Evolutionary conservation across 2,797 vertebrate species (phyloP).

Genomic region (Mareca strepera): DNA sequence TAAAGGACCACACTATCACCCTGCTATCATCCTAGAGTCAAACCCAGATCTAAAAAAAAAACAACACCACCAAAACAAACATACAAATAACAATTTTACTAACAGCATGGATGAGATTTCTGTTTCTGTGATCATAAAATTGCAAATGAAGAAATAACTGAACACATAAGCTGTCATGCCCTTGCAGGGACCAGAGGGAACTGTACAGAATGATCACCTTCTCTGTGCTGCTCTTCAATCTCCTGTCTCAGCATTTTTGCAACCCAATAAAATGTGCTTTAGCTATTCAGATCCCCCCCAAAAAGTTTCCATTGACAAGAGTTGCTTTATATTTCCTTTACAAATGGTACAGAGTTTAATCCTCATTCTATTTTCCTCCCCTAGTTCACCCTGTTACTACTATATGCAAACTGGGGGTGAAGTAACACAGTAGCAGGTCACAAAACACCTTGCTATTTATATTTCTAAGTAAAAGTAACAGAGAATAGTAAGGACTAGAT

Average conservation of each 20-base stretch:
- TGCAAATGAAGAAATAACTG: not conserved
- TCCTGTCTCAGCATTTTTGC: not conserved
- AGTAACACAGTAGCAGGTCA: not conserved
- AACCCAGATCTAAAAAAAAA: not conserved
- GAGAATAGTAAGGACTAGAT: not conserved
- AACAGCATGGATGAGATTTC: not conserved
- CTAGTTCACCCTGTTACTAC: not conserved
- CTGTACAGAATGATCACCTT: not conserved
- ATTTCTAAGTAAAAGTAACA: not conserved
- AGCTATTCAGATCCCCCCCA: not conserved
- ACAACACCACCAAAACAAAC: too few relatives aligned
- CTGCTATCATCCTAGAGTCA: not conserved
- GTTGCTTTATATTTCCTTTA: not conserved
- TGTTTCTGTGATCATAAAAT: not conserved
- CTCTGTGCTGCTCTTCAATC: not conserved
- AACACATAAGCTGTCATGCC: not conserved
- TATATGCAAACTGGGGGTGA: not conserved
- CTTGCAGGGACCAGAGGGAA: not conserved
- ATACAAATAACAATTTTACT: not conserved
- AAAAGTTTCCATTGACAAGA: not conserved
- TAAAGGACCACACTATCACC: not conserved
- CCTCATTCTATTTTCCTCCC: not conserved
- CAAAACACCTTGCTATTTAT: not conserved
- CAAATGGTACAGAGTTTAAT: not conserved
- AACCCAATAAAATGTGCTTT: not conserved